Conservation (phyloP, 2,888 invertebrate species). For the Caenorhabditis uteleia region DNA sequence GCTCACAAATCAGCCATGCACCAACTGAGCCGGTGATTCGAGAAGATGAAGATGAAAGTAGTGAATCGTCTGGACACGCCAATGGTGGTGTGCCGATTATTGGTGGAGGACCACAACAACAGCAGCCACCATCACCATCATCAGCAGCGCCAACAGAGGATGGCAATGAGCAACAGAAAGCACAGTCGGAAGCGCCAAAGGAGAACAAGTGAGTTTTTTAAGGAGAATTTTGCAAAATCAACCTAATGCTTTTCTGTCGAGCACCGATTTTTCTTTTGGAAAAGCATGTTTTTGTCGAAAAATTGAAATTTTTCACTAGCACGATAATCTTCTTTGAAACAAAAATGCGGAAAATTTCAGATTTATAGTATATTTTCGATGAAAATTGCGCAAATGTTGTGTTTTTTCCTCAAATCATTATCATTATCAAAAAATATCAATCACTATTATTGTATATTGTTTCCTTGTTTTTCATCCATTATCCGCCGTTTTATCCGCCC, state of each 20-base stretch:
- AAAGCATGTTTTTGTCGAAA: neutral
- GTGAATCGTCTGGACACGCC: constrained; percentile 41
- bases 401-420: no score
- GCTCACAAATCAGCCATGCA: constrained; percentile 65
- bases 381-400: constrained; percentile 5
- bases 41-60: constrained; percentile 66
- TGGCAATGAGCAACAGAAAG: constrained; percentile 14
- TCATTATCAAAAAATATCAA: no score
- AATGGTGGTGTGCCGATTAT: constrained; percentile 10
- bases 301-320: neutral
- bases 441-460: no score
- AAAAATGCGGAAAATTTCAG: neutral
- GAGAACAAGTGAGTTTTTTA: constrained; percentile 43
- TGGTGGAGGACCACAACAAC: constrained; percentile 1
- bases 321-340: neutral
- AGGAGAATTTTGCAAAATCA: no score
- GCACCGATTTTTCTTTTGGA: neutral
- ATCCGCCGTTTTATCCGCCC: no score
- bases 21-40: constrained; percentile 67
- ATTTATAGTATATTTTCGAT: no score
- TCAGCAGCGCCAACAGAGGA: neutral
- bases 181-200: constrained; percentile 37
- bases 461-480: no score
- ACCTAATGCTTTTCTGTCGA: no score
- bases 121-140: neutral